A percentile compares a stretch with the other conserved stretches of the same genome.
phyloP scores from a whole-genome alignment of 53 echinoderm and acorn worm genomes.

The Arbacia lixula region DNA sequence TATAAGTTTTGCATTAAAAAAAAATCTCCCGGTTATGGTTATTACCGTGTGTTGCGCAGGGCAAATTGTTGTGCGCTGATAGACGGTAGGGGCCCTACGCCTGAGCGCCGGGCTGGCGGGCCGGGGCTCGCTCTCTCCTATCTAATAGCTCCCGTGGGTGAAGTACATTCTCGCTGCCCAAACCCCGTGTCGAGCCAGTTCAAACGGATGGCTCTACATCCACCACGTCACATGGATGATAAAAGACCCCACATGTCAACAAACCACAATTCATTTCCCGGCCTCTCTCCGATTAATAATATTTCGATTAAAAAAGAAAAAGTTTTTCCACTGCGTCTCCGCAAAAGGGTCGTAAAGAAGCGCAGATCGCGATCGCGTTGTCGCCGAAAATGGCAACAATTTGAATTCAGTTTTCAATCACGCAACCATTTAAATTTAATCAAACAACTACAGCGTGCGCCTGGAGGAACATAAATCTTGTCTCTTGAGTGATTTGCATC shows the following conservation, averaged over 20 bases:
- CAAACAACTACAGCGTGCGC: conserved; percentile 10
- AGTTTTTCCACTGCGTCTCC: conserved; percentile 15
- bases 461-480: conserved; percentile 32
- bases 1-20: no score
- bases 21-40: no score
- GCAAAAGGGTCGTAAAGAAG: conserved; percentile 39
- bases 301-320: conserved; percentile 38
- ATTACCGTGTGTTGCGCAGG: no score
- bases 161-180: conserved; percentile 3
- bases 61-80: no score
- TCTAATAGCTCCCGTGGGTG: conserved; percentile 8
- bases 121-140: not conserved
- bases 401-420: conserved; percentile 49
- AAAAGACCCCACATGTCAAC: conserved; percentile 29
- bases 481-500: conserved; percentile 22
- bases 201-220: conserved; percentile 46
- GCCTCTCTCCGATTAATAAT: conserved; percentile 39
- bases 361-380: conserved; percentile 18
- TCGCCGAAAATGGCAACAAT: conserved; percentile 31
- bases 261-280: conserved; percentile 48
- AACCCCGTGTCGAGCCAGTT: conserved; percentile 10
- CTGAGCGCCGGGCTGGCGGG: no score
- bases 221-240: conserved; percentile 23
- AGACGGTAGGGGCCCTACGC: no score
- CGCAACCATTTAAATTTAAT: conserved; percentile 15